phyloP scores from a whole-genome alignment of 2,888 invertebrate genomes.

The Mactromeris polynyma region DNA sequence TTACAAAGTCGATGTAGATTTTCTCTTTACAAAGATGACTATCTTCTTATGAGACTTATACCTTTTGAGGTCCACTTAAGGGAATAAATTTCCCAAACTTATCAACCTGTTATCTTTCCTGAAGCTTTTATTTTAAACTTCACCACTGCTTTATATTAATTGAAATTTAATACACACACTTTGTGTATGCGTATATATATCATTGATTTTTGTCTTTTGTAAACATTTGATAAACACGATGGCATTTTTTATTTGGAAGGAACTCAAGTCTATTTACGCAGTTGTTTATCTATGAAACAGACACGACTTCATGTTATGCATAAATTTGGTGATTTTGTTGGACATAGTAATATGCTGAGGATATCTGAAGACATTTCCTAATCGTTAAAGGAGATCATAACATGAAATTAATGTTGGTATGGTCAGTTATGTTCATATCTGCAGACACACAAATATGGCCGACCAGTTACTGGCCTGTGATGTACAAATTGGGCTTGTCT shows the following conservation, averaged over 20 bases:
- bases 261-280: not conserved
- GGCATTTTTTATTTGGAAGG: not conserved
- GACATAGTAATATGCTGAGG: too few species aligned
- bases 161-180: not conserved
- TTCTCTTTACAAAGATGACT: not conserved
- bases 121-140: not conserved
- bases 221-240: not conserved
- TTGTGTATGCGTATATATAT: not conserved
- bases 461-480: not conserved
- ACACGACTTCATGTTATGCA: not conserved
- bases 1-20: constrained; percentile 4
- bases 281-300: not conserved
- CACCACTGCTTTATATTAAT: not conserved
- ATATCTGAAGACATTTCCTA: too few species aligned
- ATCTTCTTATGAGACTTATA: not conserved
- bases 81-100: not conserved
- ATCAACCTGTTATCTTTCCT: not conserved
- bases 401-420: too few species aligned
- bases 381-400: too few species aligned
- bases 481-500: not conserved
- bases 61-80: not conserved
- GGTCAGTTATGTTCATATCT: too few species aligned
- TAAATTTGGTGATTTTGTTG: not conserved
- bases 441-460: too few species aligned
- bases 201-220: not conserved